These are phyloP conservation scores for Alviniconcha marisindica DNA, from an alignment of 1,140 invertebrate genomes.

Conservation along the genomic window DNA sequence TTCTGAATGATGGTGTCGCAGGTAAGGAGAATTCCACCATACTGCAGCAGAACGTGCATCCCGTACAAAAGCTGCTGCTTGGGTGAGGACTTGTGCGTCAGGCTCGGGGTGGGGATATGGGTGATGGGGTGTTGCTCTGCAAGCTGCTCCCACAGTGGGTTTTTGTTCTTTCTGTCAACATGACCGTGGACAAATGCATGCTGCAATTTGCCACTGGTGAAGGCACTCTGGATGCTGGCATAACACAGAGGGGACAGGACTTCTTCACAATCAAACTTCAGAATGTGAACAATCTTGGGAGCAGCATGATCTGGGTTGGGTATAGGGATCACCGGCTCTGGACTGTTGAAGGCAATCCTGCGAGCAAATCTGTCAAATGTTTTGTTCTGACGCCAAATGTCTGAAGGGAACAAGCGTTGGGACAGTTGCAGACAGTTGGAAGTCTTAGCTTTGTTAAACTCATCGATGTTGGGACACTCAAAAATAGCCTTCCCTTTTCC, in stretches of 20 bases:
- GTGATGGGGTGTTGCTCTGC: neutral
- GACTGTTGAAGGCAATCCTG: constrained; percentile 25
- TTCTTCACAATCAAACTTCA: constrained; percentile 6
- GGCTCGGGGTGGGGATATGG: constrained; percentile 5
- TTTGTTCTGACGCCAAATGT: constrained; percentile 34
- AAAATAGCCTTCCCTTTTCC: neutral
- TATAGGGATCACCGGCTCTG: constrained; percentile 6
- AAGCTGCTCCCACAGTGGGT: neutral
- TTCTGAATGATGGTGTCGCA: constrained; percentile 35
- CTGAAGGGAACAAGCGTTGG: constrained; percentile 26
- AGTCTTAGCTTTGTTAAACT: neutral
- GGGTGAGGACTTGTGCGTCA: neutral
- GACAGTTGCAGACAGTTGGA: constrained; percentile 32
- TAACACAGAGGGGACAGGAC: constrained; percentile 18
- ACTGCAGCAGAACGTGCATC: constrained; percentile 33
- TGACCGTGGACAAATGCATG: constrained; percentile 41
- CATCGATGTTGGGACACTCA: constrained; percentile 29
- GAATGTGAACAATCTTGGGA: constrained; percentile 28
- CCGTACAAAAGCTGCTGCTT: constrained; percentile 27
- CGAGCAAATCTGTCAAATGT: constrained; percentile 35
- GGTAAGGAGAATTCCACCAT: constrained; percentile 39
- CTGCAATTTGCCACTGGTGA: constrained; percentile 25
- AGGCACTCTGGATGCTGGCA: constrained; percentile 34
- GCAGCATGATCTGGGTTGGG: neutral
- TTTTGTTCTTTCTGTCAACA: neutral